Base-by-base conservation (phyloP, 2,888 invertebrate genomes). In the Lumbricus terrestris region DNA sequence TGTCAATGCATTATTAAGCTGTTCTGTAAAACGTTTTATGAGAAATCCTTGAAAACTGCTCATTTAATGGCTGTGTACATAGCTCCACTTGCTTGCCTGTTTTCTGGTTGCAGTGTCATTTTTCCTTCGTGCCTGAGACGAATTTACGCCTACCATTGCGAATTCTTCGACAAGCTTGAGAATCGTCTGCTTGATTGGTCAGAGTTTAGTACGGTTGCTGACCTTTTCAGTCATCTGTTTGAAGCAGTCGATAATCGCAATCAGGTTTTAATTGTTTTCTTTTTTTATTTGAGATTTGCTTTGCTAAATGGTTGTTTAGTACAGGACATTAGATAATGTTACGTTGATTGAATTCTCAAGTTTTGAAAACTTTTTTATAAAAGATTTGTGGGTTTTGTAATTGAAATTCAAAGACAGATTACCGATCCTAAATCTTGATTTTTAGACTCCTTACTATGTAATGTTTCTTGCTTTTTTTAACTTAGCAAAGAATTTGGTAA, bases 121-220 rank as follows among this genome's bases (percentile, higher is more conserved):
- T 95, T 95, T 92, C 95, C 95, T 3, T 93, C 94, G 37, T 95
- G 95, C 93, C 93, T 95, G 42, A 93, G 93, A 88, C 93, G 94
- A 88, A 92, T 95, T 90, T 95, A 95, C 91, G 94, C 94, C 90
- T 94, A 95, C 91, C 95, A 95, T 93, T 95, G 95, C 91, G 93
- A 93, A 54, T 94, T 95, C 90, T 93, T 95, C 90, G 93, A 94
- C 54, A 94, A 94, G 91, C 93, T 95, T 91, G 94, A 95, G 92
- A 95, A 95, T 90, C 92, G 95, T 11, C 92, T 95, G 47, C 92
- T 93, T 83, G 94, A 94, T 90, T 95, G 95, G 95, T 93, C 93
- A 90, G 93, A 93, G 90, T 94, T 93, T 91, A 93, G 94, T 85
- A 94, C 95, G 15, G 92, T 95, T 38, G 95, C 95, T 15, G 95